Base-by-base conservation (phyloP, 2,113 vertebrate genomes). In the Lasiurus borealis region DNA sequence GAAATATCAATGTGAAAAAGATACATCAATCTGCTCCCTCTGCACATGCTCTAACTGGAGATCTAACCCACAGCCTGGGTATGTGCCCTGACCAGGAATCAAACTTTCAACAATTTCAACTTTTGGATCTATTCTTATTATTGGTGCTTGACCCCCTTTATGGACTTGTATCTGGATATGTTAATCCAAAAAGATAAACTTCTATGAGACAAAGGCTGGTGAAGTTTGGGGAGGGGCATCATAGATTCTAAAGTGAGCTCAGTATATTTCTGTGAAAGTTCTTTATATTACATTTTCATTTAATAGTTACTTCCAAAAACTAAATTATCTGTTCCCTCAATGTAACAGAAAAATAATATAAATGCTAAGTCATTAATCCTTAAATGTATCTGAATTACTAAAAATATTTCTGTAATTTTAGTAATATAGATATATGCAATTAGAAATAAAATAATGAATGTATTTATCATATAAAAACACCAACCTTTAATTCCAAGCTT, bases 321-420 rank as follows among this genome's bases (percentile, higher is more conserved):
- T 23, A 78, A 48, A 48, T 85, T 10, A 90, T n/a, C 88, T 71
- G 34, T 66, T 40, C 21, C 13, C 23, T 77, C 80, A 27, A 1
- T 59, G 5, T n/a, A 57, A 72, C 13, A 81, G 46, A 31, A 84
- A 77, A 75, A 91, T 29, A 88, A 23, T 48, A 54, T 3, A 72
- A 95, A 50, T 69, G 21, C 2, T 73, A 64, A 77, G 68, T 36
- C 5, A 64, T 36, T 59, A 36, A 31, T 36, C 10, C 44, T 68
- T 62, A 85, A 92, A 62, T 68, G 7, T 21, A 54, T 57, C 2
- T 64, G 14, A 77, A 34, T 76, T 77, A n/a, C 69, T 18, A n/a
- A 90, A 92, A 76, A 31, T 46, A 34, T 14, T 5, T 73, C 6
- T 77, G 34, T 62, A 81, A 73, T 95, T 81, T 95, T 84, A 59